phyloP scores from a whole-genome alignment of 2,113 vertebrate species.

The Baryphthengus martii region DNA sequence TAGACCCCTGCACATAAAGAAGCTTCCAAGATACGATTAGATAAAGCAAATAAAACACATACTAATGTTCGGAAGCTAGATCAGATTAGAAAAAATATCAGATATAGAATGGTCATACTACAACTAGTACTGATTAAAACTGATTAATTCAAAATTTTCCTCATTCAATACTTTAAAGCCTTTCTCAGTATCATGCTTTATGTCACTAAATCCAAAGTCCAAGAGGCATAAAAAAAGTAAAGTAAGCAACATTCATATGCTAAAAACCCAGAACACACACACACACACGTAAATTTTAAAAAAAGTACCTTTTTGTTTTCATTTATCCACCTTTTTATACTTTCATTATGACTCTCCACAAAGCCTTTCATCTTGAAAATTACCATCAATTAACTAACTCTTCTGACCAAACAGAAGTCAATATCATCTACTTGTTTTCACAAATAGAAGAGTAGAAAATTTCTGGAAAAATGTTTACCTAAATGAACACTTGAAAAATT shows the following conservation, averaged over 20 bases:
- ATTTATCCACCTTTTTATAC: not conserved
- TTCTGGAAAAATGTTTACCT: not conserved
- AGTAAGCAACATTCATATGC: not conserved
- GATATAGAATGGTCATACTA: not conserved
- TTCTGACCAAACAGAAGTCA: not conserved
- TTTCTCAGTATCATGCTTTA: not conserved
- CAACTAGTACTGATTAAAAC: not conserved
- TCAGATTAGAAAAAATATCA: not conserved
- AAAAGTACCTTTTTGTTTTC: not conserved
- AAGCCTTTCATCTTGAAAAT: not conserved
- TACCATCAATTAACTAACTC: not conserved
- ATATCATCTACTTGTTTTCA: not conserved
- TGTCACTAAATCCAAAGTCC: not conserved
- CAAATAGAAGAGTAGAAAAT: not conserved
- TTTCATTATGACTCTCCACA: not conserved
- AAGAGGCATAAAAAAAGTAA: not conserved
- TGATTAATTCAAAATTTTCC: not conserved
- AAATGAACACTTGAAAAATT: not conserved
- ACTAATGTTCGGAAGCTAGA: not conserved
- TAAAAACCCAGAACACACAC: not conserved
- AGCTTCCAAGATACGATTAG: not conserved
- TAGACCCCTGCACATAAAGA: not conserved
- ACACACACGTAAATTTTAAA: not conserved
- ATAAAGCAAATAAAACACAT: not conserved
- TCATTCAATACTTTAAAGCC: not conserved